Evolutionary conservation across 2,797 vertebrate species (phyloP), one percentile per base, ranked within the genome.

Genomic region (Bovichtus variegatus): DNA sequence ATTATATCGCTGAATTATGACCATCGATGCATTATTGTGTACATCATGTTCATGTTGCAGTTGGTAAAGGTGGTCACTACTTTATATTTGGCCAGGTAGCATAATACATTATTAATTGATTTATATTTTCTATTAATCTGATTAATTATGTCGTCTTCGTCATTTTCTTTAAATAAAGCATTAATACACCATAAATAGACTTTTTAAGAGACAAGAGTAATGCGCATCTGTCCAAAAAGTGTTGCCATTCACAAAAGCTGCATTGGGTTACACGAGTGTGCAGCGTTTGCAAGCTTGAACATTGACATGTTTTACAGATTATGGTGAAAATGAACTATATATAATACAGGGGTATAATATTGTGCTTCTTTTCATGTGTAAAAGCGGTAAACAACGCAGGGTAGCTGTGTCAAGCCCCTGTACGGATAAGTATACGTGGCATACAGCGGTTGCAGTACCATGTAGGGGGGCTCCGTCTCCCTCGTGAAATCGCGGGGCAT

Each of bases 391-490:
- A 70, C 75, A 79, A 25, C 16, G 16, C 69, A 2, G 13, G 4
- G 9, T 1, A 3, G 10, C 27, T 1, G 66, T 1, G 54, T 7
- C 18, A 25, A 59, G 69, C 73, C 81, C 76, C 67, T 36, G 70
- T 2, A 15, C 67, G 41, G 61, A 61, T 86, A 84, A 55, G 94
- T 73, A 77, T 92, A 95, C 95, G 95, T 96, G 95, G 95, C 95
- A 95, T 31, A 60, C 89, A 69, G 86, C 81, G 84, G 87, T 90
- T 92, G 90, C 87, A 86, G 84, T 27, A 66, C 78, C 79, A 72
- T 70, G 80, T 80, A 82, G 74, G 84, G 90, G 91, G 86, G 80
- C 76, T 80, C 69, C 23, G 67, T 47, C 18, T 66, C 65, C 11
- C 49, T 80, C 79, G 89, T 87, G 80, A 85, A 88, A 80, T 74